phyloP scores from a whole-genome alignment of 2,113 vertebrate species.

The Sceloporus tristichus region DNA sequence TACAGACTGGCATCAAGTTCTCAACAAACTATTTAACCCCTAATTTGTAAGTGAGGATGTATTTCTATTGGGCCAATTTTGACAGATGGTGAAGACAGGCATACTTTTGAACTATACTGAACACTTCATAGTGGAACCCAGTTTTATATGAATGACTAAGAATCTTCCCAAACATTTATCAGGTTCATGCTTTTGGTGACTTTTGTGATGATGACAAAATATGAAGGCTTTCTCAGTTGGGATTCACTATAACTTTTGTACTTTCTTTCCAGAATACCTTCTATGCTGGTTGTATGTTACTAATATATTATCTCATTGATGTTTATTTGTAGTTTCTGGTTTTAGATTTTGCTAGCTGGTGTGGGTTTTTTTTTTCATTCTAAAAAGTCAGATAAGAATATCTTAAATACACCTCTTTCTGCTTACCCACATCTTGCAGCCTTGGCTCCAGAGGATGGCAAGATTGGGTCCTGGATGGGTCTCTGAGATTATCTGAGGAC shows the following conservation, averaged over 20 bases:
- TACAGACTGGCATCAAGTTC: constrained; percentile 18
- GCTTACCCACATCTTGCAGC: background rate
- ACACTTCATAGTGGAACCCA: background rate
- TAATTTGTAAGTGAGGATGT: no score
- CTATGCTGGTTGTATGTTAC: background rate
- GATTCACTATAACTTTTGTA: background rate
- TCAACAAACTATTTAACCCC: background rate
- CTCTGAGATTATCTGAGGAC: background rate
- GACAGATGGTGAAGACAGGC: background rate
- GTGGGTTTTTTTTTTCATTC: no score
- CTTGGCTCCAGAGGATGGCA: background rate
- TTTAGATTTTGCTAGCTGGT: background rate
- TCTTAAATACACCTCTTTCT: background rate
- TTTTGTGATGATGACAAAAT: background rate
- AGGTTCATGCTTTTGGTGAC: background rate
- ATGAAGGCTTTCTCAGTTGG: background rate
- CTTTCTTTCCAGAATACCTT: background rate
- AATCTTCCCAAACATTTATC: background rate
- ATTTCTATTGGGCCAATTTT: background rate
- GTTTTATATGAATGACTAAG: background rate
- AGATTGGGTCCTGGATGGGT: background rate
- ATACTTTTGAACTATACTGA: background rate
- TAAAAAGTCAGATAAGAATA: background rate
- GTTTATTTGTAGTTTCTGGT: background rate
- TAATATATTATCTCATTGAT: background rate